A percentile compares a stretch with the other conserved stretches of the same genome.
phyloP scores from a whole-genome alignment of 35 echinoderm and acorn worm genomes.

The Patiria miniata region DNA sequence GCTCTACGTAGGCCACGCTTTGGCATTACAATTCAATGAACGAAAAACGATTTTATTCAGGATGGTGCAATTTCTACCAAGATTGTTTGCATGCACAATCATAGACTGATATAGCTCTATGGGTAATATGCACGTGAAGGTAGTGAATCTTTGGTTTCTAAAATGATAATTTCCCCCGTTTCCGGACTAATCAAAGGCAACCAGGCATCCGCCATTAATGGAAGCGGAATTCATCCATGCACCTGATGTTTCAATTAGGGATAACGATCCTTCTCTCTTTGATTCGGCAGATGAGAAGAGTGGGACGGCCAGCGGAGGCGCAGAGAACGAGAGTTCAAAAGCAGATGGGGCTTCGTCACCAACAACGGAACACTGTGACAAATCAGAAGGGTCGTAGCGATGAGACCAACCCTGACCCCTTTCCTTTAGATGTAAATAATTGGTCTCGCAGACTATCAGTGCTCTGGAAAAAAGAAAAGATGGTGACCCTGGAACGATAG shows the following conservation, averaged over 20 bases:
- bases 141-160: neutral
- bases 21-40: too few species aligned
- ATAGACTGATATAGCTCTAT: too few species aligned
- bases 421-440: too few species aligned
- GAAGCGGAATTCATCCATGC: neutral
- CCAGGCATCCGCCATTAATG: neutral
- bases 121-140: neutral
- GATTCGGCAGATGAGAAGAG: neutral
- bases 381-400: neutral
- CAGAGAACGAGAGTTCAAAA: neutral
- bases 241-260: neutral
- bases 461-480: too few species aligned
- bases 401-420: neutral
- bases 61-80: too few species aligned
- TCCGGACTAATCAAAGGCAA: neutral
- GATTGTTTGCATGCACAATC: too few species aligned
- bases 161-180: neutral
- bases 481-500: too few species aligned
- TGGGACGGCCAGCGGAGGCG: neutral
- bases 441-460: too few species aligned
- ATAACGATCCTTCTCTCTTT: neutral
- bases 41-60: too few species aligned
- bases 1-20: too few species aligned
- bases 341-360: neutral
- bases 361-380: neutral